A percentile compares a stretch with the other conserved stretches of the same genome.
phyloP scores from a whole-genome alignment of 2,797 vertebrate genomes.

The Dromococcyx pavoninus region DNA sequence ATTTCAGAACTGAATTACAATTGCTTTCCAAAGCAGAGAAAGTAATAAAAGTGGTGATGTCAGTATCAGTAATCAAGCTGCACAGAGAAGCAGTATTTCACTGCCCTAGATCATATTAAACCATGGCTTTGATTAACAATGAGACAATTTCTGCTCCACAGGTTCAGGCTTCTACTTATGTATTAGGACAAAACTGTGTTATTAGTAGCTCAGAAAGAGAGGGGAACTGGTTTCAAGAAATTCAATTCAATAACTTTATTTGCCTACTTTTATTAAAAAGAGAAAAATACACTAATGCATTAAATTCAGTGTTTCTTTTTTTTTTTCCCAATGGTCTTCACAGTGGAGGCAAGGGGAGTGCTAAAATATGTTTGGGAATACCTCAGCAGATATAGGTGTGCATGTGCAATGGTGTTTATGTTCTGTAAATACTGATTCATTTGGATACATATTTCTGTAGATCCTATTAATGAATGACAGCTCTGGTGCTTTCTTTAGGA shows the following conservation, averaged over 20 bases:
- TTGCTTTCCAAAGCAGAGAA: constrained; percentile 39
- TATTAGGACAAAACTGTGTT: neutral
- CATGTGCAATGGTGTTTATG: accelerated
- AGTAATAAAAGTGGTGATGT: constrained; percentile 59
- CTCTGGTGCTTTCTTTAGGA: neutral
- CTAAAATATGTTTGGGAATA: neutral
- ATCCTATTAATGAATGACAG: neutral
- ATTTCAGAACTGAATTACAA: constrained; percentile 63
- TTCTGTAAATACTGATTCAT: neutral
- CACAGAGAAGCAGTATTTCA: constrained; percentile 19
- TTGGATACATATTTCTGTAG: neutral
- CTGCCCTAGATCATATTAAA: constrained; percentile 36
- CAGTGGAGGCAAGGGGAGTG: neutral
- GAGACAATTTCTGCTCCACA: neutral
- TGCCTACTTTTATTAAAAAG: neutral
- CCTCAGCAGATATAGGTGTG: neutral
- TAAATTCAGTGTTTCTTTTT: neutral
- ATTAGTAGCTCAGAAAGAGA: neutral
- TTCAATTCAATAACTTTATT: neutral
- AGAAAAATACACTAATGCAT: neutral
- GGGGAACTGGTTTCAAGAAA: neutral
- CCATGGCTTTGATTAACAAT: neutral
- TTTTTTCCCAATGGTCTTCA: neutral
- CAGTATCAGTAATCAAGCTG: constrained; percentile 42
- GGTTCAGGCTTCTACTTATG: neutral